Conservation (phyloP, 2,888 invertebrate genomes). For the Cataglyphis albicans region DNA sequence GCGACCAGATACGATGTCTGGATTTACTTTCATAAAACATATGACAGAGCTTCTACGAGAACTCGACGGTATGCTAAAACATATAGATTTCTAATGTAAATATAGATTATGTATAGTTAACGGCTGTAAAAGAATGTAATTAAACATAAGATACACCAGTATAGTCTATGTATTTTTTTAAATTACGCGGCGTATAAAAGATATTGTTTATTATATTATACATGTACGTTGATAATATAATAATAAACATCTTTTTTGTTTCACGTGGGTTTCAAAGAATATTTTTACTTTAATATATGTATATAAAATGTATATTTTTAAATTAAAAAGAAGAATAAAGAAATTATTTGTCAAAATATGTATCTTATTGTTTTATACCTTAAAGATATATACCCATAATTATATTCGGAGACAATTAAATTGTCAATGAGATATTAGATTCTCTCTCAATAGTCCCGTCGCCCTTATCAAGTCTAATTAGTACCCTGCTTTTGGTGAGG, state of each 20-base stretch:
- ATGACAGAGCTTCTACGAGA: slow-evolving; percentile 76
- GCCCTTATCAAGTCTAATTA: slow-evolving; percentile 50
- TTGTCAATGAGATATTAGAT: slow-evolving; percentile 4
- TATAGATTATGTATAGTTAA: slow-evolving; percentile 18
- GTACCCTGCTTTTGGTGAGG: slow-evolving; percentile 19
- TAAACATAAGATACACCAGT: background rate
- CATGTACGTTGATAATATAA: background rate
- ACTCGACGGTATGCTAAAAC: slow-evolving; percentile 72
- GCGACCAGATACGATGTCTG: slow-evolving; percentile 73
- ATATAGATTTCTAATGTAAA: slow-evolving; percentile 59
- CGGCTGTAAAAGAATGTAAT: background rate
- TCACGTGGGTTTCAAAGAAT: background rate
- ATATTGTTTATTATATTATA: background rate
- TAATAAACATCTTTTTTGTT: background rate
- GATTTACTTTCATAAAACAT: slow-evolving; percentile 77
- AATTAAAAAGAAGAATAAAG: background rate
- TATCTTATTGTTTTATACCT: background rate
- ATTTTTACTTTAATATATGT: slow-evolving; percentile 3
- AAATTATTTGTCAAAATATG: background rate
- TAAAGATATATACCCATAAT: background rate
- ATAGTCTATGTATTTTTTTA: background rate
- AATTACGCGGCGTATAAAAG: background rate
- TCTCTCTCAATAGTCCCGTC: background rate
- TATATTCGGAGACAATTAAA: background rate
- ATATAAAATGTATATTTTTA: slow-evolving; percentile 33